Conservation (phyloP, 2,797 vertebrate genomes). For the Eulemur albifrons region DNA sequence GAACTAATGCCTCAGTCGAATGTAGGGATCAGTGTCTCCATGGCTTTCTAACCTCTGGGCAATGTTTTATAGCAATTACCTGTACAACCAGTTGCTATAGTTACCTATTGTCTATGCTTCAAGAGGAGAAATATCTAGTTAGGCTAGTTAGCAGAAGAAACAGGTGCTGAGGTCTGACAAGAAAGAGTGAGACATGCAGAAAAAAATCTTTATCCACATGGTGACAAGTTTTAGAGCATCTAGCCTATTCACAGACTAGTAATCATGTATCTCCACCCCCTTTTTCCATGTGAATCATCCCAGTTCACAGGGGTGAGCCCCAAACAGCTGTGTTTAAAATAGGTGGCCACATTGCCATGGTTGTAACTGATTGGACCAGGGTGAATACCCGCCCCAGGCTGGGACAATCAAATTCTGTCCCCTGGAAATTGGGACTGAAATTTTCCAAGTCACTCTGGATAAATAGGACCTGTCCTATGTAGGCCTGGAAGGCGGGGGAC, state of each 20-base stretch:
- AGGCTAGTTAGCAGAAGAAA: constrained; percentile 35
- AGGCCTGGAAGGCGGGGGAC: not conserved
- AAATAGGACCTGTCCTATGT: not conserved
- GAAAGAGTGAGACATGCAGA: not conserved
- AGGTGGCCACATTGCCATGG: not conserved
- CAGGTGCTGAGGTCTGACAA: not conserved
- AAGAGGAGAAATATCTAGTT: constrained; percentile 36
- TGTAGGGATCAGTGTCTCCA: constrained; percentile 32
- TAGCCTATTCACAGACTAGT: not conserved
- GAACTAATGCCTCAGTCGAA: constrained; percentile 45
- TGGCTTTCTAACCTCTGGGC: constrained; percentile 56
- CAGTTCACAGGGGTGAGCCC: not conserved
- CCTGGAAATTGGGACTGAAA: not conserved
- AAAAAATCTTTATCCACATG: not conserved
- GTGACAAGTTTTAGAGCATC: not conserved
- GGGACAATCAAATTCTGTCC: not conserved
- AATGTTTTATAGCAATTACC: constrained; percentile 43
- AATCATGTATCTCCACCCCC: not conserved
- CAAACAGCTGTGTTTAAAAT: not conserved
- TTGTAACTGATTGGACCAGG: not conserved
- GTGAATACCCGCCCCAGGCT: not conserved
- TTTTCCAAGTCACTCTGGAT: not conserved
- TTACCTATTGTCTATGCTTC: constrained; percentile 46
- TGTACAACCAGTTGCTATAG: constrained; percentile 69
- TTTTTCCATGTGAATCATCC: not conserved